Evolutionary conservation across 2,113 vertebrate species (phyloP).

Genomic region (Lophotis ruficrista): DNA sequence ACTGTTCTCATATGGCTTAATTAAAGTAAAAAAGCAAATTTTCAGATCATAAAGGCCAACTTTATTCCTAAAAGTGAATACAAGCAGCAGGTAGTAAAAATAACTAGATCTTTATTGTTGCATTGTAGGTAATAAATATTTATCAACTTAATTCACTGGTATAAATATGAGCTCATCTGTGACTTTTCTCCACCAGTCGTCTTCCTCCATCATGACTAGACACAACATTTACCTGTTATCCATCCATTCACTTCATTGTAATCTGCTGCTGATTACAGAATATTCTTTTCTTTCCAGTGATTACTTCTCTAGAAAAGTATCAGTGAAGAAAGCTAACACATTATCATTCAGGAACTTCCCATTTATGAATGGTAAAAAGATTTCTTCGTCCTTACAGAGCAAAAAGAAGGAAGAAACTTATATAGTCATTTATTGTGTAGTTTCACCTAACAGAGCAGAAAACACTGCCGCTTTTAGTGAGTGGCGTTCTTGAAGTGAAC

Average conservation of each 20-base stretch:
- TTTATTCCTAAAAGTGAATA: conserved; percentile 8
- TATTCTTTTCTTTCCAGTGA: neutral
- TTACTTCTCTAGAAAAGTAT: neutral
- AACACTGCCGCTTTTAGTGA: neutral
- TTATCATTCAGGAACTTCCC: neutral
- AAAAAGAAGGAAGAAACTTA: neutral
- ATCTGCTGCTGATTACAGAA: neutral
- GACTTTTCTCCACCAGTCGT: neutral
- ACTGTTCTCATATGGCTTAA: neutral
- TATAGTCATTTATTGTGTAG: neutral
- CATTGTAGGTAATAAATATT: neutral
- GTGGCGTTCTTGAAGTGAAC: neutral
- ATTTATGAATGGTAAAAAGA: neutral
- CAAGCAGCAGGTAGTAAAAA: neutral
- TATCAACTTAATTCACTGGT: neutral
- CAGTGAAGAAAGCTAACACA: neutral
- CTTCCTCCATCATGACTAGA: neutral
- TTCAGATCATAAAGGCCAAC: neutral
- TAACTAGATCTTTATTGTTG: neutral
- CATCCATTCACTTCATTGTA: neutral
- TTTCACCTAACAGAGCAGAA: neutral
- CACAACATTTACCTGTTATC: neutral
- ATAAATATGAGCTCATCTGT: neutral
- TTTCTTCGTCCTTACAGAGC: neutral
- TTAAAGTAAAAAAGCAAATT: neutral